Conservation (phyloP, 2,888 invertebrate genomes). For the Lycia hirtaria region DNA sequence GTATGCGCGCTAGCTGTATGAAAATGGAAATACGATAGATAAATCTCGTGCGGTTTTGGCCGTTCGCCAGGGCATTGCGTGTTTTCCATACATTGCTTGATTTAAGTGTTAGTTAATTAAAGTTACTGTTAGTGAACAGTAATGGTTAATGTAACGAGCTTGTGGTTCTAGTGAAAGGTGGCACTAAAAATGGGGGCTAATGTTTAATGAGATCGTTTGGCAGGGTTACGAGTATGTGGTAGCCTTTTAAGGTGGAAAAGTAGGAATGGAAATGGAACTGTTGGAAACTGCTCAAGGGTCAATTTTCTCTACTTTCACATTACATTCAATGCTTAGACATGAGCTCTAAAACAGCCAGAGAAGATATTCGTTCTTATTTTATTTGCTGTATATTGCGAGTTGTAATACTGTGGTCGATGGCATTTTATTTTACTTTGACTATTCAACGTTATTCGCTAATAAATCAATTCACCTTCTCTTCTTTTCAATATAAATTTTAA, state of each 20-base stretch:
- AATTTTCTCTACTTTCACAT: background rate
- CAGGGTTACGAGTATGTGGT: conserved; percentile 17
- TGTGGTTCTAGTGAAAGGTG: conserved; percentile 17
- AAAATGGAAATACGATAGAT: conserved; percentile 59
- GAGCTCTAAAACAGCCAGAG: background rate
- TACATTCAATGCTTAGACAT: background rate
- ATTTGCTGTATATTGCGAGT: background rate
- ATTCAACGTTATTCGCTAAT: too few species aligned
- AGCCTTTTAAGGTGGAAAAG: conserved; percentile 2
- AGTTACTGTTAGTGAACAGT: conserved; percentile 35
- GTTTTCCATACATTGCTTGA: conserved; percentile 51
- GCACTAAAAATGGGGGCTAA: conserved; percentile 15
- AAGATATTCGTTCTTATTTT: background rate
- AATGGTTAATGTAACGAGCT: conserved; percentile 18
- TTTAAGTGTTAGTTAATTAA: conserved; percentile 59
- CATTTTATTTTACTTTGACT: too few species aligned
- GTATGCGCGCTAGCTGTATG: conserved; percentile 37
- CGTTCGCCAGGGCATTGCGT: conserved; percentile 57
- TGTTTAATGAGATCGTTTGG: conserved; percentile 17
- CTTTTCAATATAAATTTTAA: too few species aligned
- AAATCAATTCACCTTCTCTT: too few species aligned
- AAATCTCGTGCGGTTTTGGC: conserved; percentile 72
- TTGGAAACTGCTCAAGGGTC: background rate
- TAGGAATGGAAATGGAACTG: conserved; percentile 1
- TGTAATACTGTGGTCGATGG: background rate